Evolutionary conservation across 1,140 invertebrate species (phyloP).

Genomic region (Ylistrum balloti): DNA sequence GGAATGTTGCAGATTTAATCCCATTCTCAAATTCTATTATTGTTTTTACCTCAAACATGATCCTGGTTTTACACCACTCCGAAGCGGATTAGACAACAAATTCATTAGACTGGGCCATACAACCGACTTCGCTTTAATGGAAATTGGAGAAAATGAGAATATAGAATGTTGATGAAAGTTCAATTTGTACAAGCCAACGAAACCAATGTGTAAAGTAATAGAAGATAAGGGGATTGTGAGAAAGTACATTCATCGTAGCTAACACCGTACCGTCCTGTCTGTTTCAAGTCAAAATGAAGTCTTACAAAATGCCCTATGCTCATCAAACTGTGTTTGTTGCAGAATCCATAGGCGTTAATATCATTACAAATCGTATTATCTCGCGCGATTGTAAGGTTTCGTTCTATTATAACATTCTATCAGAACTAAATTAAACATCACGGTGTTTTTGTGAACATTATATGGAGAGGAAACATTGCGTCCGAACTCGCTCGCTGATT

Average conservation of each 20-base stretch:
- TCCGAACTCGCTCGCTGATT: not conserved
- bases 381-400: not conserved
- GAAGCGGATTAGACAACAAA: not conserved
- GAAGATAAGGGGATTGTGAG: slow-evolving; percentile 8
- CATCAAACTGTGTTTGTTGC: slow-evolving; percentile 34
- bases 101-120: slow-evolving; percentile 7
- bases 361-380: slow-evolving; percentile 40
- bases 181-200: slow-evolving; percentile 21
- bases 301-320: slow-evolving; percentile 33
- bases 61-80: not conserved
- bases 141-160: slow-evolving; percentile 32
- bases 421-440: slow-evolving; percentile 39
- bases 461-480: slow-evolving; percentile 21
- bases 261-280: not conserved
- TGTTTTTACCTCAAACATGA: not conserved
- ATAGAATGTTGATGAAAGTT: slow-evolving; percentile 35
- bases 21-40: not conserved
- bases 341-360: slow-evolving; percentile 27
- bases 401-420: slow-evolving; percentile 36
- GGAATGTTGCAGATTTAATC: not conserved
- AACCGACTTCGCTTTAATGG: slow-evolving; percentile 12
- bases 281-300: slow-evolving; percentile 39
- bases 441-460: slow-evolving; percentile 31
- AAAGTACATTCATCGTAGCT: slow-evolving; percentile 5
- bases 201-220: not conserved